Conservation (phyloP, 2,888 invertebrate species). For the Metacarcinus magister region DNA sequence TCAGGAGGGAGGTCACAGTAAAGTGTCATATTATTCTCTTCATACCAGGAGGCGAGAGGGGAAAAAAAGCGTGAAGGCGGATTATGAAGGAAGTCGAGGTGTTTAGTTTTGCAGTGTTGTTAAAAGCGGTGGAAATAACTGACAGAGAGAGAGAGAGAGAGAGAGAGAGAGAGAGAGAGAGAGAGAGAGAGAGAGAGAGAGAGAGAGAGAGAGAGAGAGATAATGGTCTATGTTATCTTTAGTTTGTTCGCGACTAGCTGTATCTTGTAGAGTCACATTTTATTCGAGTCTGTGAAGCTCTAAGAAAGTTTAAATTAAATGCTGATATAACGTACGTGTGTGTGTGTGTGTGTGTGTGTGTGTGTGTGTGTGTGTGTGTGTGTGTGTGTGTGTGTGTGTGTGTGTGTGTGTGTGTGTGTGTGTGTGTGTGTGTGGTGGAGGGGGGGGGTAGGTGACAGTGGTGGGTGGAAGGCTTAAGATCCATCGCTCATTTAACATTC, state of each 20-base stretch:
- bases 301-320: background rate
- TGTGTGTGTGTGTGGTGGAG: background rate
- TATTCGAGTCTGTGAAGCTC: background rate
- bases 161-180: constrained; percentile 31
- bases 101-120: no score
- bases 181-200: no score
- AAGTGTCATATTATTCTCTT: no score
- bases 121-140: background rate
- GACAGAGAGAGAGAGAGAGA: constrained; percentile 1
- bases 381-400: constrained; percentile 39
- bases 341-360: no score
- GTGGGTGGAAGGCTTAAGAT: background rate
- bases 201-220: no score
- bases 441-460: background rate
- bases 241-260: background rate
- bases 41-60: no score
- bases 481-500: constrained; percentile 6
- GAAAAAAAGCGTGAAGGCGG: no score
- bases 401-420: background rate
- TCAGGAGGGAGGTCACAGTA: no score
- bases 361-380: constrained; percentile 16
- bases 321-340: background rate
- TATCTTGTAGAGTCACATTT: background rate
- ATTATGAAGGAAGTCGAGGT: no score
- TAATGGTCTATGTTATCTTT: no score